phyloP scores from a whole-genome alignment of 2,797 vertebrate species.

The Eulemur albifrons region DNA sequence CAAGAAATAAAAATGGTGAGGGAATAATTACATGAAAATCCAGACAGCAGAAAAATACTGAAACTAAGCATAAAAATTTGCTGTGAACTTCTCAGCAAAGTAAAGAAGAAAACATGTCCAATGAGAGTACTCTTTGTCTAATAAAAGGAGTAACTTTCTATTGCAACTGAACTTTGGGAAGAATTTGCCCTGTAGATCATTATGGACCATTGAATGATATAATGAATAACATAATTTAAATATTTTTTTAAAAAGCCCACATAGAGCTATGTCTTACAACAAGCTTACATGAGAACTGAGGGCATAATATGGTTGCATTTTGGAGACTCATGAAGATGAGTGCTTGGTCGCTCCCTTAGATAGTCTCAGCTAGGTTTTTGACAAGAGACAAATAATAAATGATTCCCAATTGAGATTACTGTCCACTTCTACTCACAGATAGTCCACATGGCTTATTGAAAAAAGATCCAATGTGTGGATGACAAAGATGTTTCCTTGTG shows the following conservation, averaged over 20 bases:
- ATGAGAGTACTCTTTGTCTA: background rate
- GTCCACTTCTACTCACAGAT: background rate
- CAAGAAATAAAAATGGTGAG: conserved; percentile 18
- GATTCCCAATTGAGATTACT: conserved; percentile 11
- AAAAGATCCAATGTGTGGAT: background rate
- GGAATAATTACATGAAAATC: conserved; percentile 3
- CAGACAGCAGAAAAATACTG: background rate
- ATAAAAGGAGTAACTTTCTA: background rate
- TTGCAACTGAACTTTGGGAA: background rate
- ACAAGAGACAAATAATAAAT: background rate
- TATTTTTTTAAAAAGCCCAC: background rate
- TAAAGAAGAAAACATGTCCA: background rate
- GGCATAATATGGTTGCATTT: background rate
- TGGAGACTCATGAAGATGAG: background rate
- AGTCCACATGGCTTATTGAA: background rate
- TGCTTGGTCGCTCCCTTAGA: background rate
- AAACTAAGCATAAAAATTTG: background rate
- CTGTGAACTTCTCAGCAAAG: background rate
- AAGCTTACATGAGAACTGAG: background rate
- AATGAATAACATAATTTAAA: conserved; percentile 5
- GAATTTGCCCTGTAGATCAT: background rate
- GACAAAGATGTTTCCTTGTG: conserved; percentile 21
- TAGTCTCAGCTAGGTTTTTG: background rate
- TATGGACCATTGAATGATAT: background rate
- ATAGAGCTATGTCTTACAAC: background rate